Percentiles rank a stretch among this genome's conserved stretches.
Conservation (phyloP, 1,140 invertebrate genomes). For the Eriosoma lanigerum region DNA sequence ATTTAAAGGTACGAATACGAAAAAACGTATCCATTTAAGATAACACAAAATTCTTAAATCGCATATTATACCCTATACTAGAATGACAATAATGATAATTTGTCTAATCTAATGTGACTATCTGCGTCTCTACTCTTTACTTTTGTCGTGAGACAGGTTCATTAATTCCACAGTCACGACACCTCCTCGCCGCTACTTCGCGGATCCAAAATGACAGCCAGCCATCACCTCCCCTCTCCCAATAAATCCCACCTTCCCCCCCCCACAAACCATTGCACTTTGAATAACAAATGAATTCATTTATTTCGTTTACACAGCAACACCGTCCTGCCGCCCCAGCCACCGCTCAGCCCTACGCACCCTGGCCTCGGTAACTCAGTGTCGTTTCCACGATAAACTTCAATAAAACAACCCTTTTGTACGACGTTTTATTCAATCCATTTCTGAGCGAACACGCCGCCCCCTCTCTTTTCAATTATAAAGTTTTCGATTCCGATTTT, state of each 20-base stretch:
- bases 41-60: too few relatives aligned
- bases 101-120: too few relatives aligned
- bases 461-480: slow-evolving; percentile 46
- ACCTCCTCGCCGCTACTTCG: slow-evolving; percentile 34
- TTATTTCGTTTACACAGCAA: slow-evolving; percentile 48
- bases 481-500: slow-evolving; percentile 48
- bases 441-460: slow-evolving; percentile 17
- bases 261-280: too few relatives aligned
- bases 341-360: background rate
- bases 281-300: slow-evolving; percentile 52
- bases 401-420: slow-evolving; percentile 52
- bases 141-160: slow-evolving; percentile 39
- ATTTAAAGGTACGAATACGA: too few relatives aligned
- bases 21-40: too few relatives aligned
- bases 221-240: slow-evolving; percentile 42
- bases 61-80: too few relatives aligned
- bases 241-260: too few relatives aligned
- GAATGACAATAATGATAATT: too few relatives aligned
- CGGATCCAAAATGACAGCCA: slow-evolving; percentile 38
- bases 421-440: slow-evolving; percentile 50
- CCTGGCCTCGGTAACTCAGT: slow-evolving; percentile 24
- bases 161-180: slow-evolving; percentile 47
- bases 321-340: background rate
- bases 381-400: slow-evolving; percentile 52
- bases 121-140: background rate